Conservation (phyloP, 2,888 invertebrate genomes). For the Merodon equestris region DNA sequence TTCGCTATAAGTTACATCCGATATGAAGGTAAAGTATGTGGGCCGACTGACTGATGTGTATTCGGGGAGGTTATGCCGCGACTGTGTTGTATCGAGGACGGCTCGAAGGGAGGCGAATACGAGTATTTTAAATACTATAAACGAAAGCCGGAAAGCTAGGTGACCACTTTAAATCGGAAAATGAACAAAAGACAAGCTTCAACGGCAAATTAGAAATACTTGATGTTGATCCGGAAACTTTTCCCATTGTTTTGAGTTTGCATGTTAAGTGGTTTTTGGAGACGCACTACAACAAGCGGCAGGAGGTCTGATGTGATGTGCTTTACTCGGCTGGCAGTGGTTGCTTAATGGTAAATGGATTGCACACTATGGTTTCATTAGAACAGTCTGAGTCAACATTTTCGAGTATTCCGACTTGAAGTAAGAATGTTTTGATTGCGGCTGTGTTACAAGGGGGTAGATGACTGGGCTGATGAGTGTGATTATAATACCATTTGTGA, state of each 20-base stretch:
- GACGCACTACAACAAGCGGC: constrained; percentile 1
- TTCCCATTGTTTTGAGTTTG: constrained; percentile 37
- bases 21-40: too few species aligned
- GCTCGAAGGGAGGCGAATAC: too few species aligned
- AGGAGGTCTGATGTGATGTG: too few species aligned
- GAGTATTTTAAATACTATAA: constrained; percentile 39
- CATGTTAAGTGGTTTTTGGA: constrained; percentile 42
- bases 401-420: constrained; percentile 12
- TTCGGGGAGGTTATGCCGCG: not conserved
- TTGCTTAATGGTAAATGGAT: constrained; percentile 17
- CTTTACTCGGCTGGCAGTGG: not conserved
- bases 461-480: not conserved
- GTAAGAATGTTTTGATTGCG: constrained; percentile 25
- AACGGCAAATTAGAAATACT: constrained; percentile 37
- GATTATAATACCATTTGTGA: constrained; percentile 35
- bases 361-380: constrained; percentile 20
- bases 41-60: not conserved
- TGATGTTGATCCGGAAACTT: constrained; percentile 51
- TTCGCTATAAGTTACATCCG: too few species aligned
- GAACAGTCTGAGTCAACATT: constrained; percentile 33
- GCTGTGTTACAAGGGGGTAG: not conserved
- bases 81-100: not conserved
- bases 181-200: constrained; percentile 35
- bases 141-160: constrained; percentile 41
- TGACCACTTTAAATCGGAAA: constrained; percentile 43